Percentiles rank a stretch among this genome's conserved stretches.
Evolutionary conservation across 2,113 vertebrate species (phyloP).

Genomic region (Tachycineta bicolor): DNA sequence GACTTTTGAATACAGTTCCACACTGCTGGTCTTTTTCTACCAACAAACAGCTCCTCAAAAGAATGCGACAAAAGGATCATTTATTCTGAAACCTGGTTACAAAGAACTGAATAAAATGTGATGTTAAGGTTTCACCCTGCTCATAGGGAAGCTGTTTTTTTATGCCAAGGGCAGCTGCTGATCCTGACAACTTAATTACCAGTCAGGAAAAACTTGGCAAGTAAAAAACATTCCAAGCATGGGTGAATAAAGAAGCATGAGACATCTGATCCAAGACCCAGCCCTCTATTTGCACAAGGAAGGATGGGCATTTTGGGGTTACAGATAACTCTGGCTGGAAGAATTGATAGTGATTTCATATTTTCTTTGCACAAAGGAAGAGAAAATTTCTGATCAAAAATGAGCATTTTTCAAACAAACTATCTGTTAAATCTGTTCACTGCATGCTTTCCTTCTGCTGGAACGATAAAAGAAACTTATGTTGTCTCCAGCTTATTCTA

Average conservation of each 20-base stretch:
- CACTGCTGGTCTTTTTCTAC: not conserved
- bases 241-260: not conserved
- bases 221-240: not conserved
- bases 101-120: slow-evolving; percentile 6
- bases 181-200: slow-evolving; percentile 16
- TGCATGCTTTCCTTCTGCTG: not conserved
- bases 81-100: not conserved
- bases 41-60: not conserved
- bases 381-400: not conserved
- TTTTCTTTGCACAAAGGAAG: not conserved
- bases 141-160: slow-evolving; percentile 5
- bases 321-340: not conserved
- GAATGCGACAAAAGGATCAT: not conserved
- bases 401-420: not conserved
- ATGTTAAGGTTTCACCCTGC: not conserved
- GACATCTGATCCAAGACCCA: not conserved
- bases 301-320: not conserved
- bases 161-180: slow-evolving; percentile 12
- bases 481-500: not conserved
- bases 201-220: not conserved
- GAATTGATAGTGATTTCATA: not conserved
- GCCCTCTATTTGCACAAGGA: not conserved
- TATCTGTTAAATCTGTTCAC: not conserved
- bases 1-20: not conserved
- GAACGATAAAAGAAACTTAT: not conserved